Evolutionary conservation across 2,888 invertebrate species (phyloP).

Genomic region (Acronicta leporina): DNA sequence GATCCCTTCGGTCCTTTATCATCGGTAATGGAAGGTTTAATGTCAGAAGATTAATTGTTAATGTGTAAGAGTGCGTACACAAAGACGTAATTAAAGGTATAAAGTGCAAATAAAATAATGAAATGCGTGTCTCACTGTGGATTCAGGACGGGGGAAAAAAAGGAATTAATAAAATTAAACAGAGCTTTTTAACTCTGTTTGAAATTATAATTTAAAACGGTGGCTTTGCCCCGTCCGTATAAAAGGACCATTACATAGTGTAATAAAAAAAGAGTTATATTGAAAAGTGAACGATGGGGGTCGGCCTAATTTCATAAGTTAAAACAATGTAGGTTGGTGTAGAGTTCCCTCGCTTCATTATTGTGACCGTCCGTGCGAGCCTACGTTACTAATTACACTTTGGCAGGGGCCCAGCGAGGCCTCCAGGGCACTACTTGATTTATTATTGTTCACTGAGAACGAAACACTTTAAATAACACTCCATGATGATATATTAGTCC

Average conservation of each 20-base stretch:
- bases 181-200: not conserved
- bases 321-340: slow-evolving; percentile 75
- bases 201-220: slow-evolving; percentile 9
- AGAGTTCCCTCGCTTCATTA: slow-evolving; percentile 74
- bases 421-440: slow-evolving; percentile 77
- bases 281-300: slow-evolving; percentile 54
- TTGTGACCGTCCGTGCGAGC: slow-evolving; percentile 74
- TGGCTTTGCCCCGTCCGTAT: not conserved
- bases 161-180: not conserved
- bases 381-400: slow-evolving; percentile 83
- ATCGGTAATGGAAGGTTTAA: slow-evolving; percentile 46
- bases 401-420: slow-evolving; percentile 80
- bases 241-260: slow-evolving; percentile 17
- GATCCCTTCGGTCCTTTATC: slow-evolving; percentile 54
- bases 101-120: not conserved
- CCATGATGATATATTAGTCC: slow-evolving; percentile 69
- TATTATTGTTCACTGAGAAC: slow-evolving; percentile 79
- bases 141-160: not conserved
- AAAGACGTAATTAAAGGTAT: not conserved
- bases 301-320: slow-evolving; percentile 73
- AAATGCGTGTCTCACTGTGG: not conserved
- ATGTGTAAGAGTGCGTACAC: slow-evolving; percentile 3
- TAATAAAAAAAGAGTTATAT: slow-evolving; percentile 39
- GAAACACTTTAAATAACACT: slow-evolving; percentile 81
- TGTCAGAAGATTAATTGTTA: slow-evolving; percentile 30